These are phyloP conservation scores for Scaptodrosophila latifasciaeformis DNA, from an alignment of 2,888 invertebrate species.

Conservation along the genomic window DNA sequence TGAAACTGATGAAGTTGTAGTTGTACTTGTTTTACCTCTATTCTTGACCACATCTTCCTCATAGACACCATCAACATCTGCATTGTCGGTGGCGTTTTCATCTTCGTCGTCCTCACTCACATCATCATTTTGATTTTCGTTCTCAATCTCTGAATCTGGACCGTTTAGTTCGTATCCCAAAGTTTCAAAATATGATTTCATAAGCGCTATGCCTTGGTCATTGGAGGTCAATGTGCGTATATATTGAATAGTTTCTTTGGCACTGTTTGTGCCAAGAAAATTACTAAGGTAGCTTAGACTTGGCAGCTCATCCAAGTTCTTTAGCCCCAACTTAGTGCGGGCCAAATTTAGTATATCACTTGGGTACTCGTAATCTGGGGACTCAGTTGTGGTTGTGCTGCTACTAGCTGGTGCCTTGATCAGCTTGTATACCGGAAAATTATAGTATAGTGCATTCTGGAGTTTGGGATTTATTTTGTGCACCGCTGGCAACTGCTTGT, in stretches of 20 bases:
- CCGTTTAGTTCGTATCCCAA: slow-evolving; percentile 49
- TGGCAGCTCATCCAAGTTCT: slow-evolving; percentile 58
- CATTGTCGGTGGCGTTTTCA: slow-evolving; percentile 22
- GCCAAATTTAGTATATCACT: slow-evolving; percentile 65
- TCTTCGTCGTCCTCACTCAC: background rate
- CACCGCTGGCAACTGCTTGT: slow-evolving; percentile 22
- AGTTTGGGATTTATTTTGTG: slow-evolving; percentile 28
- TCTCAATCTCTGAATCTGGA: slow-evolving; percentile 9
- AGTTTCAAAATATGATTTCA: slow-evolving; percentile 64
- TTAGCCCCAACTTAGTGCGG: slow-evolving; percentile 58
- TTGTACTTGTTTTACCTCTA: slow-evolving; percentile 3
- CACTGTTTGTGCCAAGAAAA: slow-evolving; percentile 60
- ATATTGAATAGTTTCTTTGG: slow-evolving; percentile 60
- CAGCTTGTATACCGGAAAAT: slow-evolving; percentile 51
- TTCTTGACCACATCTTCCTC: slow-evolving; percentile 11
- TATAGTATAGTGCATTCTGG: slow-evolving; percentile 43
- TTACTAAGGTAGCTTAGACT: slow-evolving; percentile 60
- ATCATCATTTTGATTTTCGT: no score
- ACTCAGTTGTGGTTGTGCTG: slow-evolving; percentile 20
- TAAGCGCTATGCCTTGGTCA: slow-evolving; percentile 61
- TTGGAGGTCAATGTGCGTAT: slow-evolving; percentile 59
- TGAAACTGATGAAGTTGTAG: slow-evolving; percentile 4
- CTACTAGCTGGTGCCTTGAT: slow-evolving; percentile 27
- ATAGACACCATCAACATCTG: slow-evolving; percentile 26
- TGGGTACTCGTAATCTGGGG: slow-evolving; percentile 49